These are phyloP conservation scores for Nipponacmea schrenckii DNA, from an alignment of 2,888 invertebrate species.

Conservation along the genomic window DNA sequence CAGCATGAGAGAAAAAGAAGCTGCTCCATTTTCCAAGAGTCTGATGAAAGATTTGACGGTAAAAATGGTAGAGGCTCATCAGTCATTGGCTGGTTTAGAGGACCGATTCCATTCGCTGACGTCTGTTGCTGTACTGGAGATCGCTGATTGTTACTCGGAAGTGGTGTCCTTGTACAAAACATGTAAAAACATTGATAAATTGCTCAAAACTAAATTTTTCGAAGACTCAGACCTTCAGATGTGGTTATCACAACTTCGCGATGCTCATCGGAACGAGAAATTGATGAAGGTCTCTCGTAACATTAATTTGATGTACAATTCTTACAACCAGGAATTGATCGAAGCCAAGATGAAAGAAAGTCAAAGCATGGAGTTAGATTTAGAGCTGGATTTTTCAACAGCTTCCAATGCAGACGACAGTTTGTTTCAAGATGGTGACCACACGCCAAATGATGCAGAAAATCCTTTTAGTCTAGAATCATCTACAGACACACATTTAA, in stretches of 20 bases:
- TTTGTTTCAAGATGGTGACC: not conserved
- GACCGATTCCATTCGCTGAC: slow-evolving; percentile 35
- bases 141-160: slow-evolving; percentile 46
- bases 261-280: slow-evolving; percentile 48
- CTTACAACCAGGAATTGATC: slow-evolving; percentile 29
- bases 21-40: slow-evolving; percentile 27
- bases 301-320: slow-evolving; percentile 32
- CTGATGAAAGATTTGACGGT: slow-evolving; percentile 52
- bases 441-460: not conserved
- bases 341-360: slow-evolving; percentile 17
- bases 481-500: not conserved
- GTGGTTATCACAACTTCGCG: slow-evolving; percentile 48
- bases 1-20: slow-evolving; percentile 15
- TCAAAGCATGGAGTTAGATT: not conserved
- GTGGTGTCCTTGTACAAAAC: slow-evolving; percentile 53
- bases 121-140: slow-evolving; percentile 25
- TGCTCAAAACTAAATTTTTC: slow-evolving; percentile 52
- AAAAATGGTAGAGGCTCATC: slow-evolving; percentile 44
- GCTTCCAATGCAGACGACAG: not conserved
- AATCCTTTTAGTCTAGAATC: not conserved
- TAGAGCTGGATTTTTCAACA: not conserved
- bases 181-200: slow-evolving; percentile 58
- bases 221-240: slow-evolving; percentile 49
- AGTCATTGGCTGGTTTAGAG: slow-evolving; percentile 47
- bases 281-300: slow-evolving; percentile 49